These are phyloP conservation scores for Bolborhynchus lineola DNA, from an alignment of 2,113 vertebrate genomes.

Conservation along the genomic window DNA sequence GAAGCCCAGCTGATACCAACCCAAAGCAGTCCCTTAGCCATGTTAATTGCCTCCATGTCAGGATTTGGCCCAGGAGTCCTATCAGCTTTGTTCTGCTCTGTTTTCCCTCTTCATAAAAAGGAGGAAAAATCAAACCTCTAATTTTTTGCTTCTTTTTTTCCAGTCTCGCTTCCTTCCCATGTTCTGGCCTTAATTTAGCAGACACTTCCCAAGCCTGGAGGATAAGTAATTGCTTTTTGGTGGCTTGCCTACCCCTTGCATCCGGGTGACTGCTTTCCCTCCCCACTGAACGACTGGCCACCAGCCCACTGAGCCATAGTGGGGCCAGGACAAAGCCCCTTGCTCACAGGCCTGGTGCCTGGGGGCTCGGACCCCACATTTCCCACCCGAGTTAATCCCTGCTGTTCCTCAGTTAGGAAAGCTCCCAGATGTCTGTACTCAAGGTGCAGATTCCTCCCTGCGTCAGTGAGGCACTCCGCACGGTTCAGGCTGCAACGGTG, in stretches of 20 bases:
- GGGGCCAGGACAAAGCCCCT: neutral
- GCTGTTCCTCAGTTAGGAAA: neutral
- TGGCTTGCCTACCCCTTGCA: neutral
- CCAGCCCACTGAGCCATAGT: neutral
- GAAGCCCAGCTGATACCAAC: neutral
- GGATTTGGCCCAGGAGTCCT: neutral
- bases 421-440: constrained; percentile 22
- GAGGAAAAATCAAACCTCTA: neutral
- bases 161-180: neutral
- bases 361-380: neutral
- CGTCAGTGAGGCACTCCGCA: neutral
- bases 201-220: neutral
- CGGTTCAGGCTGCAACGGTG: constrained; percentile 33
- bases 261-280: neutral
- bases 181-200: neutral
- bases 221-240: constrained; percentile 20
- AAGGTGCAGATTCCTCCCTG: constrained; percentile 11
- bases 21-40: neutral
- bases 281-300: neutral
- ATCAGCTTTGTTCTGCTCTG: neutral
- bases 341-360: rapidly evolving
- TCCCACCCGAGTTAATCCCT: neutral
- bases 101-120: neutral
- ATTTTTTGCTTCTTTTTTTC: neutral
- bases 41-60: neutral